Conservation (phyloP, 2,888 invertebrate species). For the Carterocephalus palaemon region DNA sequence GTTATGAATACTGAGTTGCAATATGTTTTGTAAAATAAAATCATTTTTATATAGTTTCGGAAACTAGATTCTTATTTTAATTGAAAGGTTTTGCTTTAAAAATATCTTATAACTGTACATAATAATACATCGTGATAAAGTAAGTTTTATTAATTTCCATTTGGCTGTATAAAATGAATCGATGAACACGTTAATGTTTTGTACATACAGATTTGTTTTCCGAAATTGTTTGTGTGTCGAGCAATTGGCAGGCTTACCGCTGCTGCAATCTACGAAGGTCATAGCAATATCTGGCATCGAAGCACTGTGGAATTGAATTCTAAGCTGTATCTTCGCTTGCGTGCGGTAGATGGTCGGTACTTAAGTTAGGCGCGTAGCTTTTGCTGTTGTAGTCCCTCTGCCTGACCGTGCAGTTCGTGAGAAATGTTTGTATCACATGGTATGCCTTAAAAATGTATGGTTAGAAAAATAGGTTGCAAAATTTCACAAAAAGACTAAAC, state of each 20-base stretch:
- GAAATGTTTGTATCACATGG: neutral
- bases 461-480: no score
- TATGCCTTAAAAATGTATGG: conserved; percentile 1
- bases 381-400: conserved; percentile 37
- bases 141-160: neutral
- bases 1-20: neutral
- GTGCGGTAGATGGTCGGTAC: conserved; percentile 62
- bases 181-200: neutral
- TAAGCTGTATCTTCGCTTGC: conserved; percentile 63
- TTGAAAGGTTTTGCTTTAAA: neutral
- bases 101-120: conserved; percentile 4
- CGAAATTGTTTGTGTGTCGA: neutral
- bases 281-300: conserved; percentile 45
- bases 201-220: neutral
- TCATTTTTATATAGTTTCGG: conserved; percentile 1
- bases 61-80: neutral
- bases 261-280: conserved; percentile 32
- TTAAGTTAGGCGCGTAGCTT: conserved; percentile 55
- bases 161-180: neutral
- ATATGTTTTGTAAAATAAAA: conserved; percentile 4
- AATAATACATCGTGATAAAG: conserved; percentile 2
- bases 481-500: no score
- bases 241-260: conserved; percentile 25
- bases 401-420: conserved; percentile 27
- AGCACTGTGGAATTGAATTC: conserved; percentile 75